Base-by-base conservation (phyloP, 2,113 vertebrate genomes). In the Meleagris gallopavo region DNA sequence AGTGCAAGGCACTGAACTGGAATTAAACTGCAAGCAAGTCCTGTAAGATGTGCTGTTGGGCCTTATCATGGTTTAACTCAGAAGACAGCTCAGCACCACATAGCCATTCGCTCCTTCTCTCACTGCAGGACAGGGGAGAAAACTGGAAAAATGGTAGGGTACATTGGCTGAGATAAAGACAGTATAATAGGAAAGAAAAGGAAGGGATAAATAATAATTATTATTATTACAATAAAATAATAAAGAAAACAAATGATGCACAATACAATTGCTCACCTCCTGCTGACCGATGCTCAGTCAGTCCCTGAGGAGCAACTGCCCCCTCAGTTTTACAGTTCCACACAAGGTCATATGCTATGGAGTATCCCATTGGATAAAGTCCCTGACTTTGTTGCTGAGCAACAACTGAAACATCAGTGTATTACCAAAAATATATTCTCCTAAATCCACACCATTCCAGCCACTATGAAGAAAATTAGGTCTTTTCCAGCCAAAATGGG, bases 1-100 rank as follows among this genome's bases (percentile, higher is more conserved):
- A 18, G 4, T n/a, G 9, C 0, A 0, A 58, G 32, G 29, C 58
- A 72, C 8, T 6, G 30, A 27, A 50, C 12, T 82, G 20, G 18
- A 75, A 22, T 61, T 79, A 48, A 89, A 62, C 1, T 70, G 27
- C 48, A 77, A 54, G 27, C 5, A 80, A 92, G 46, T 10, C 6
- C 9, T 30, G 0, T 27, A 46, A 46, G n/a, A 83, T 83, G 10
- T 30, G 9, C 21, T 71, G 2, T 13, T 89, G 52, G 34, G 11
- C 7, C 24, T 64, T 64, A 25, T n/a, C 18, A 22, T 18, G 5
- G 38, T 40, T 40, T 64, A 64, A 40, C 25, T 38, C 61, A 40
- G 24, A 16, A 40, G 61, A 38, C 16, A 40, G 36, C 36, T 29
- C 10, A 29, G 25, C 16, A 64, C 25, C 16, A 18, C 25, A 29